phyloP scores from a whole-genome alignment of 2,113 vertebrate genomes.

The Aspiorhynchus laticeps region DNA sequence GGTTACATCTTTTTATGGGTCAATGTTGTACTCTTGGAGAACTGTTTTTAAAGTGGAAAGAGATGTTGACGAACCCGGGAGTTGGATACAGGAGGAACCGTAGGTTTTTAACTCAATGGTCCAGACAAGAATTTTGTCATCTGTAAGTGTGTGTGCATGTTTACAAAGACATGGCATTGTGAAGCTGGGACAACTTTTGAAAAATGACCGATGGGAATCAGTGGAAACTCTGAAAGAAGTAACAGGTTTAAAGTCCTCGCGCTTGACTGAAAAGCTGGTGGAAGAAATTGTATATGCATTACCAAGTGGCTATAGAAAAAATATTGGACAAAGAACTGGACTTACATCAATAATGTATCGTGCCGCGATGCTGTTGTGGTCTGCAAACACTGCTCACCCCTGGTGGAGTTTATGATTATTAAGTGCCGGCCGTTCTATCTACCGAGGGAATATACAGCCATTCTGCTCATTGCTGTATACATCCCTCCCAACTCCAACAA shows the following conservation, averaged over 20 bases:
- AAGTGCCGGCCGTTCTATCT: no score
- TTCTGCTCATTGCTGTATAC: no score
- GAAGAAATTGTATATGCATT: neutral
- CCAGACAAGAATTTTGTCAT: neutral
- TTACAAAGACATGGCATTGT: neutral
- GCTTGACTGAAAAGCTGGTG: neutral
- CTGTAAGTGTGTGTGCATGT: neutral
- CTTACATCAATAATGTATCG: no score
- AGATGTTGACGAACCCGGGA: neutral
- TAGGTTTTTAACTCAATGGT: neutral
- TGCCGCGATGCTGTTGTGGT: no score
- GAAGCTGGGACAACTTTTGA: neutral
- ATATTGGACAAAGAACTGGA: no score
- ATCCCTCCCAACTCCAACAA: no score
- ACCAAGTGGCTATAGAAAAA: neutral
- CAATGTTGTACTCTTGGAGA: slow-evolving; percentile 13
- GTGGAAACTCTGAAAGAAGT: neutral
- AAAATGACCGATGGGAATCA: neutral
- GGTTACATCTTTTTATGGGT: neutral
- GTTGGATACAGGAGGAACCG: neutral
- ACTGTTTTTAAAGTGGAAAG: neutral
- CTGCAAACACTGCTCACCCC: no score
- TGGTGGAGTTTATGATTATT: no score
- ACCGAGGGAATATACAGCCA: no score
- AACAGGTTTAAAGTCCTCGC: neutral